Conservation (phyloP, 2,888 invertebrate species). For the Automeris io region DNA sequence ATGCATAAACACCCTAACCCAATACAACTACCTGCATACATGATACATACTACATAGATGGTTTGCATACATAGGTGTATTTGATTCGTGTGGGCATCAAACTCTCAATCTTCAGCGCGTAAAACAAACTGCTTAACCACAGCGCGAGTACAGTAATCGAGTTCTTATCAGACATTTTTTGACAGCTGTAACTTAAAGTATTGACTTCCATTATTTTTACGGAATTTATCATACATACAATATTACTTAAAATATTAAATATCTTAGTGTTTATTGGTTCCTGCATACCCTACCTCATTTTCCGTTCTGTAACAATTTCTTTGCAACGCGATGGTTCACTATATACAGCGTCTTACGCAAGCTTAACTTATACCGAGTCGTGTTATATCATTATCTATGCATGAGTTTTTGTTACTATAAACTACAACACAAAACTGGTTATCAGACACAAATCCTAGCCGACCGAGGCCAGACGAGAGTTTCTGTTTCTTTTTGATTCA, state of each 20-base stretch:
- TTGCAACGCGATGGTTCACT: conserved; percentile 39
- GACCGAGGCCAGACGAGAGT: conserved; percentile 54
- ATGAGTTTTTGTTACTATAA: conserved; percentile 51
- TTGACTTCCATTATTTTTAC: too few species aligned
- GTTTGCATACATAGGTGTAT: too few species aligned
- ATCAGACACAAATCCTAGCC: conserved; percentile 36
- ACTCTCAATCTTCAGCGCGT: too few species aligned
- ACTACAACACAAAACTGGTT: conserved; percentile 62
- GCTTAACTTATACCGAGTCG: conserved; percentile 39
- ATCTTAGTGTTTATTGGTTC: conserved; percentile 25
- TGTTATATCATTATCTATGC: conserved; percentile 57
- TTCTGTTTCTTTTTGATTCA: conserved; percentile 70
- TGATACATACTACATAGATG: too few species aligned
- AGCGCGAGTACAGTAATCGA: too few species aligned
- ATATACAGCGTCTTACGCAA: conserved; percentile 41
- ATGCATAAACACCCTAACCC: too few species aligned
- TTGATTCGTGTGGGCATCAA: too few species aligned
- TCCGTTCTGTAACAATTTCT: conserved; percentile 68
- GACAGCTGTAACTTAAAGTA: too few species aligned
- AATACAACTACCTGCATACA: too few species aligned
- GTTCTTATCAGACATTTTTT: too few species aligned
- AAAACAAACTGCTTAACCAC: too few species aligned
- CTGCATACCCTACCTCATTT: conserved; percentile 56
- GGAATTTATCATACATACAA: too few species aligned
- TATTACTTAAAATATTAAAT: conserved; percentile 25